Base-by-base conservation (phyloP, 2,797 vertebrate species). In the Bucorvus abyssinicus region DNA sequence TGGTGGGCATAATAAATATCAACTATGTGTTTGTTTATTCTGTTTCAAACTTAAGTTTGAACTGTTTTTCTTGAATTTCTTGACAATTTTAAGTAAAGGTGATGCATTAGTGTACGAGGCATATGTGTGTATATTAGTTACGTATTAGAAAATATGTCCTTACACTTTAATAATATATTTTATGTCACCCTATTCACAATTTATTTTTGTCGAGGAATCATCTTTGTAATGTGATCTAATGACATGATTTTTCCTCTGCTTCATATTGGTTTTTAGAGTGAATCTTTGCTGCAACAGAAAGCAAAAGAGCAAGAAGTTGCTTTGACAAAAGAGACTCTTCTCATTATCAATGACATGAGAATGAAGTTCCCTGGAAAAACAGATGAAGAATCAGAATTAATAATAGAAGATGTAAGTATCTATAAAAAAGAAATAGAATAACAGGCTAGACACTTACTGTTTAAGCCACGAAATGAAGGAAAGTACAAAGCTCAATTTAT, bases 331-430 rank as follows among this genome's bases (percentile, higher is more conserved):
- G 99, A 99, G 97, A 99, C 98, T 73, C 97, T 99, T 93, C 98
- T 98, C 45, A 98, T 98, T n/a, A 98, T 99, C 87, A 98, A 97
- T 69, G 98, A 99, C 93, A 99, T 99, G 99, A 98, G 98, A 97
- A 99, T 99, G 95, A 98, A 98, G 89, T 99, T 99, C 96, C 99
- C 99, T 23, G 99, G 99, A 63, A 99, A 99, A 98, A 98, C 98
- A 17, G 99, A 99, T 68, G 99, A 99, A 93, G 99, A 99, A 95
- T 98, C 99, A 4, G 98, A 99, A 94, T 97, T 98, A 57, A 98
- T 99, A 90, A 97, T 99, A 95, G 99, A 99, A 94, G 99, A 99
- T 97, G 99, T 99, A 96, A 98, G 99, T 98, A 96, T 91, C 55
- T 81, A 45, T 84, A 84, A 89, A 82, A 83, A 65, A 94, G 44